Percentiles rank a stretch among this genome's conserved stretches.
phyloP scores from a whole-genome alignment of 1,140 invertebrate species.

The Drosophila triauraria region DNA sequence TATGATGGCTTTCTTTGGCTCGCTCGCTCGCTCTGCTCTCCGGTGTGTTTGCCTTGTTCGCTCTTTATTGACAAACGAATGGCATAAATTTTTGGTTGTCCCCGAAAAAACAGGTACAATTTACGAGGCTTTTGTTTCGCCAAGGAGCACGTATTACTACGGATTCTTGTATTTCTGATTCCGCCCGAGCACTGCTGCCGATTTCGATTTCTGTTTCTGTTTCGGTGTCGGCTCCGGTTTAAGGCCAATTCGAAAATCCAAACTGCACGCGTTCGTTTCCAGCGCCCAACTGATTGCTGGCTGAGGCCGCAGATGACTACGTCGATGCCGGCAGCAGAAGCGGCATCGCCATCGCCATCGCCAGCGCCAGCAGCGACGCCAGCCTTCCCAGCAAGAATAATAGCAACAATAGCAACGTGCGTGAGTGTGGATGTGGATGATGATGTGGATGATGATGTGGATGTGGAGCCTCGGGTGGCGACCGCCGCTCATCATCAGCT shows the following conservation, averaged over 20 bases:
- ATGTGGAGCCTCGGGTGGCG: constrained; percentile 15
- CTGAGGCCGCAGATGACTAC: constrained; percentile 53
- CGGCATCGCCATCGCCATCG: constrained; percentile 18
- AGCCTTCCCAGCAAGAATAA: constrained; percentile 54
- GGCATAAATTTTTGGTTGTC: constrained; percentile 43
- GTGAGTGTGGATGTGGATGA: constrained; percentile 14
- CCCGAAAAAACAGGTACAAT: constrained; percentile 12
- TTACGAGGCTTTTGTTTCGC: constrained; percentile 22
- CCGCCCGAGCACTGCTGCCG: not conserved
- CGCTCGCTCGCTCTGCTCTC: constrained; percentile 5
- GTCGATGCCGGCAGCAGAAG: constrained; percentile 40
- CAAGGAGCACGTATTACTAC: constrained; percentile 13
- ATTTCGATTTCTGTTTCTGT: constrained; percentile 9
- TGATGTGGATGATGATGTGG: constrained; percentile 8
- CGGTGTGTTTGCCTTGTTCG: constrained; percentile 28
- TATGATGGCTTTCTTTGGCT: constrained; percentile 47
- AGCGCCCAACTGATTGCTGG: constrained; percentile 70
- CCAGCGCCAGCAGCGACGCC: constrained; percentile 42
- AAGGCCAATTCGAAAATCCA: constrained; percentile 51
- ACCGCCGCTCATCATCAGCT: constrained; percentile 5
- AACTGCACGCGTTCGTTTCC: constrained; percentile 75
- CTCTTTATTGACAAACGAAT: constrained; percentile 57
- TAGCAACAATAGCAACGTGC: constrained; percentile 38
- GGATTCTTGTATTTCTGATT: constrained; percentile 13
- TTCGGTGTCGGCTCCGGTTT: constrained; percentile 28